phyloP scores from a whole-genome alignment of 1,140 invertebrate genomes.

The Phocides pigmalion region DNA sequence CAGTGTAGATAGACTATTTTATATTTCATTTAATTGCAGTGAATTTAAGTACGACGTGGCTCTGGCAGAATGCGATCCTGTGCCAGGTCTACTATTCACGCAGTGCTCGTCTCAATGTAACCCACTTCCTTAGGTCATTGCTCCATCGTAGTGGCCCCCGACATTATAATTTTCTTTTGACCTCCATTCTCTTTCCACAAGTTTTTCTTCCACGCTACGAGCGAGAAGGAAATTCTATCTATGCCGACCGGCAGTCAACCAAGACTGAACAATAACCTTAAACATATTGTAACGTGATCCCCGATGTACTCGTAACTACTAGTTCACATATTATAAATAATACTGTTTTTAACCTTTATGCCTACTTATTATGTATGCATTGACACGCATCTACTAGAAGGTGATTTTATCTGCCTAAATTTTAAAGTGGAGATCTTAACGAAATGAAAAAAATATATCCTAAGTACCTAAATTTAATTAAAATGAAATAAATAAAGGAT shows the following conservation, averaged over 20 bases:
- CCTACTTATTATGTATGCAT: not conserved
- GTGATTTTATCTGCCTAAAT: too few species aligned
- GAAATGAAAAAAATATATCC: too few species aligned
- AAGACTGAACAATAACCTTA: slow-evolving; percentile 14
- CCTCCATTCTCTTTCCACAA: slow-evolving; percentile 27
- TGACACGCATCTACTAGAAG: too few species aligned
- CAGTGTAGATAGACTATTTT: not conserved
- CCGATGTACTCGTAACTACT: not conserved
- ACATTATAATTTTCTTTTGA: slow-evolving; percentile 50
- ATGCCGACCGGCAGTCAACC: slow-evolving; percentile 10
- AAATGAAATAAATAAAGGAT: too few species aligned
- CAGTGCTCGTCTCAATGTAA: slow-evolving; percentile 62
- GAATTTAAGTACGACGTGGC: slow-evolving; percentile 42
- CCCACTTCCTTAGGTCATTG: slow-evolving; percentile 72
- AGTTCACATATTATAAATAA: not conserved
- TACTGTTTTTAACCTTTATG: not conserved
- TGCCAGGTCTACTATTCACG: slow-evolving; percentile 64
- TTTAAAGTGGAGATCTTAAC: too few species aligned
- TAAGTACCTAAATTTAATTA: too few species aligned
- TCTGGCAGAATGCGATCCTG: slow-evolving; percentile 56
- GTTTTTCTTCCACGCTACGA: slow-evolving; percentile 5
- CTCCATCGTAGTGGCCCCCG: slow-evolving; percentile 58
- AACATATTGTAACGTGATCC: slow-evolving; percentile 17
- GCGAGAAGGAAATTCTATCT: slow-evolving; percentile 6
- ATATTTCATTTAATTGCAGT: slow-evolving; percentile 20